Evolutionary conservation across 2,888 invertebrate species (phyloP), one percentile per base, ranked within the genome.

Genomic region (Protonemura montana): DNA sequence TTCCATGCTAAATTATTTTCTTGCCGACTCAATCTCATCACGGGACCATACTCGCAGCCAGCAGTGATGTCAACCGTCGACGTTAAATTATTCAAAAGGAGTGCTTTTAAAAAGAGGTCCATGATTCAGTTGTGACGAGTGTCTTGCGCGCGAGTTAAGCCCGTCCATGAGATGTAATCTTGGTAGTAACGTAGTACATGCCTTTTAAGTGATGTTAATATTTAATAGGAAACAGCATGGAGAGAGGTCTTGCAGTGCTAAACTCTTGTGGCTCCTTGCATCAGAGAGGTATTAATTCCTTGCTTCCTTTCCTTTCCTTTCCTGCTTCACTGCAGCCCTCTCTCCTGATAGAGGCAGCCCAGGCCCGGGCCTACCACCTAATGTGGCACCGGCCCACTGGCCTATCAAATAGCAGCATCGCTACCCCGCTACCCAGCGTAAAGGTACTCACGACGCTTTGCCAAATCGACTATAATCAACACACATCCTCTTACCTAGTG

Each of bases 161-260:
- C 29, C 30, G 81, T 81, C 81, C 81, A 29, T 81, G 29, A 30
- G 81, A 81, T 81, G 81, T 81, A 81, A 81, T 81, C 81, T 81
- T 81, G 81, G 81, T 81, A 81, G 59, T 59, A 59, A 59, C 59
- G 59, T 59, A 59, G 81, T 81, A 81, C 81, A 81, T 81, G 81
- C 81, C 81, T 81, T 81, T 81, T 81, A 81, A 81, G 81, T 81
- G 81, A 81, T 81, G 81, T 81, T 81, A 81, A 81, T 81, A 81
- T 81, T 81, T 81, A 81, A 81, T 81, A 30, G 81, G 81, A 30
- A 81, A 81, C 30, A 81, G 81, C 81, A 81, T 59, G 59, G 81
- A 81, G 81, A 81, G 81, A 29, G 81, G 81, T 81, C 81, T 81
- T 30, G 59, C 59, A 59, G 81, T 30, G 81, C 30, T 78, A 81